Evolutionary conservation across 2,888 invertebrate genomes (phyloP), one percentile per base, ranked within the genome.

Genomic region (Erpobdella octoculata): DNA sequence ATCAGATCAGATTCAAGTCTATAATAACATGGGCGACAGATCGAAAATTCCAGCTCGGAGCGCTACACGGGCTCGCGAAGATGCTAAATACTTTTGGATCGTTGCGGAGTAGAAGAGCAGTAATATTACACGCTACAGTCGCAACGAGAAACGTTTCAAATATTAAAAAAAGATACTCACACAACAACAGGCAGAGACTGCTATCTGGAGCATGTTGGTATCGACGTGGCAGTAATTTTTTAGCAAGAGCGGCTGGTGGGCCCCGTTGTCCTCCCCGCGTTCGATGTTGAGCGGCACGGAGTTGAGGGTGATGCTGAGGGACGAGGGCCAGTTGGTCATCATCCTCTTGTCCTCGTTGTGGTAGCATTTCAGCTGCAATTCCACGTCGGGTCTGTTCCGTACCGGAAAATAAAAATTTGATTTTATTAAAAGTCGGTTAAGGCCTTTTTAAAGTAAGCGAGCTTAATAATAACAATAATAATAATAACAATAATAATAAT

Each of bases 251-350:
- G 73, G 71, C 46, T 71, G 65, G 25, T 71, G 68, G 38, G 71
- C 31, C 15, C 33, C 41, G n/a, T 3, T 35, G 6, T 65, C 66
- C 18, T 38, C 33, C 18, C 71, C 71, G n/a, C 71, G 37, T 25
- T 73, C 73, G 21, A 73, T 73, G 71, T 36, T 71, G 65, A 73
- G 62, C 15, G 73, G 73, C 15, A 65, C 70, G n/a, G 73, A 72
- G 71, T 73, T 73, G 67, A 73, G 64, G 73, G 71, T 73, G 71
- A 73, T 71, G 71, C 65, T 73, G 37, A 73, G 71, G 59, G 73
- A 65, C n/a, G 73, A 65, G 8, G 73, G 73, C 73, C 73, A 73
- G 67, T 73, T 73, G 58, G 73, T 73, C 21, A 38, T 73, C 73
- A 73, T 73, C 38, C 41, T 46, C 12, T 71, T 53, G 67, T 73